A percentile compares a stretch with the other conserved stretches of the same genome.
Evolutionary conservation across 2,888 invertebrate species (phyloP).

Genomic region (Andrena dorsata): DNA sequence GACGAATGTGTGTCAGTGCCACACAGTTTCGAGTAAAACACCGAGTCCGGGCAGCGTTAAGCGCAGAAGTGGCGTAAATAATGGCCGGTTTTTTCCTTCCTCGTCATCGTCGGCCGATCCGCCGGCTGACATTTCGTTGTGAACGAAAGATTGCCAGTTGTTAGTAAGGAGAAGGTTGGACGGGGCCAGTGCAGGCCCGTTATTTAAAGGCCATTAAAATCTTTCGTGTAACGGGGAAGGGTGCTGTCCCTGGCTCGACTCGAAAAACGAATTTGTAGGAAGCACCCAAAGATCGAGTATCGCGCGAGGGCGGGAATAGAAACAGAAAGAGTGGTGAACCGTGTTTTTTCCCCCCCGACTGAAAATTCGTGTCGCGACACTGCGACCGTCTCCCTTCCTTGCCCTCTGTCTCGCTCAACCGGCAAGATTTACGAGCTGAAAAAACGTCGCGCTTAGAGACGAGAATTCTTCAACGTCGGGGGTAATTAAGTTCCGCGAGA

Average conservation of each 20-base stretch:
- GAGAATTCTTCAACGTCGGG: slow-evolving; percentile 57
- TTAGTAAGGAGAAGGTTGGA: slow-evolving; percentile 4
- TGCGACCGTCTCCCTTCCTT: not conserved
- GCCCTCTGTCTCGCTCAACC: slow-evolving; percentile 1
- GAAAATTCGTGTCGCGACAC: slow-evolving; percentile 37
- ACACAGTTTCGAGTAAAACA: slow-evolving; percentile 57
- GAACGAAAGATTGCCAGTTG: slow-evolving; percentile 42
- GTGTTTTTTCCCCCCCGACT: slow-evolving; percentile 52
- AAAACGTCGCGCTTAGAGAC: slow-evolving; percentile 47
- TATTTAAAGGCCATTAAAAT: slow-evolving; percentile 69
- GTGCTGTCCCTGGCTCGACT: slow-evolving; percentile 16
- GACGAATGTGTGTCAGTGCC: slow-evolving; percentile 60
- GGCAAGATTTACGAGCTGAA: slow-evolving; percentile 61
- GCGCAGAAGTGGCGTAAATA: slow-evolving; percentile 66
- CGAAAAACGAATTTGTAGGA: slow-evolving; percentile 65
- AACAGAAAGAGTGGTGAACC: slow-evolving; percentile 63
- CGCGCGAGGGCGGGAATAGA: slow-evolving; percentile 52
- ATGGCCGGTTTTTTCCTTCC: slow-evolving; percentile 56
- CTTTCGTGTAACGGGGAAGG: slow-evolving; percentile 37
- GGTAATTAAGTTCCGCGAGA: slow-evolving; percentile 66
- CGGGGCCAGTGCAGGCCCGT: slow-evolving; percentile 31
- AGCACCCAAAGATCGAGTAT: slow-evolving; percentile 36
- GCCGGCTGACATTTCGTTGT: slow-evolving; percentile 57
- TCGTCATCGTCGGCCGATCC: slow-evolving; percentile 53
- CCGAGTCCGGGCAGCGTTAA: slow-evolving; percentile 46